A percentile compares a stretch with the other conserved stretches of the same genome.
Conservation (phyloP, 2,113 vertebrate species). For the Loxodonta africana region DNA sequence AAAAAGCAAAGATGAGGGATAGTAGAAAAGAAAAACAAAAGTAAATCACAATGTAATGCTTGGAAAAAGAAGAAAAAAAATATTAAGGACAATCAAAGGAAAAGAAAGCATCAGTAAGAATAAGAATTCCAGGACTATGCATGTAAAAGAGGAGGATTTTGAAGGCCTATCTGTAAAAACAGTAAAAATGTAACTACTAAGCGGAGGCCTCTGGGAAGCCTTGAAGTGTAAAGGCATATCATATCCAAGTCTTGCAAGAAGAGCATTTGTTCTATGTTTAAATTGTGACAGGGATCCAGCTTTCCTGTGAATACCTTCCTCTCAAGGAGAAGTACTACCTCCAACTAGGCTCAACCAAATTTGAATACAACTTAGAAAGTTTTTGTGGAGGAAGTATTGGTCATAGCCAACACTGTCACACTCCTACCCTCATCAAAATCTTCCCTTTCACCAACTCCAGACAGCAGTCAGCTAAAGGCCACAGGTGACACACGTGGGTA, state of each 20-base stretch:
- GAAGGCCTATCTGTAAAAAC: not conserved
- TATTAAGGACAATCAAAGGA: slow-evolving; percentile 22
- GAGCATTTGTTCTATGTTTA: not conserved
- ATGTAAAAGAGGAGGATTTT: not conserved
- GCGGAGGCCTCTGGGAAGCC: not conserved
- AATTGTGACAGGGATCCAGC: not conserved
- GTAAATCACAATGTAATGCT: not conserved
- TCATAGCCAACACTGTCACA: not conserved
- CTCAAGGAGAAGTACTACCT: not conserved
- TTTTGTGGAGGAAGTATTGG: not conserved
- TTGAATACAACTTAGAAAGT: not conserved
- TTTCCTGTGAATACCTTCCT: not conserved
- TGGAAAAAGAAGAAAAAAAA: not conserved
- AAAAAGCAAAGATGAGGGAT: not conserved
- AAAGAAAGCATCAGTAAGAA: not conserved
- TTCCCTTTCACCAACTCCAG: not conserved
- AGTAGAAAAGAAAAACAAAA: not conserved
- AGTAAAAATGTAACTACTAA: not conserved
- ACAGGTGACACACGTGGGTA: not conserved
- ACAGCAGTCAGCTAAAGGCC: not conserved
- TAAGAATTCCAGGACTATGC: not conserved
- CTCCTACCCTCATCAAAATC: not conserved
- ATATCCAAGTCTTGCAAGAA: not conserved
- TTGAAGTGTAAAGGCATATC: not conserved
- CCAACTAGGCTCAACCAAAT: not conserved